Evolutionary conservation across 2,113 vertebrate species (phyloP), one percentile per base, ranked within the genome.

Genomic region (Synchiropus splendidus): DNA sequence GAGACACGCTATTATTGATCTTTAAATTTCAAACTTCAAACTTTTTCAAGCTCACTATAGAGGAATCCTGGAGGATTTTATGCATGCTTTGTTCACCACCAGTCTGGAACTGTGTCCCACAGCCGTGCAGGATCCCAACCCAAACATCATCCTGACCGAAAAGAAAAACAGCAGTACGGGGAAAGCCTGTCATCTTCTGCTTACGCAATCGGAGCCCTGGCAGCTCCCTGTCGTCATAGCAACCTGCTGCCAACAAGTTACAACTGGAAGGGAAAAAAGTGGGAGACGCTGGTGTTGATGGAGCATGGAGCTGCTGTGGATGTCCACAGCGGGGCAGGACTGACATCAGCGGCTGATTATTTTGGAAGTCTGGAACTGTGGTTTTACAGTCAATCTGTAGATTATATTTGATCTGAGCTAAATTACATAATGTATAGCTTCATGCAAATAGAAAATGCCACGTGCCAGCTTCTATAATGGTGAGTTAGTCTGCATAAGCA

Each of bases 191-290:
- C 64, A 57, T 54, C 54, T 6, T 54, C 42, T n/a, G 16, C 18
- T 75, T 77, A 74, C 49, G 63, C 58, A 68, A 80, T 31, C 31
- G 10, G 39, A 45, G 45, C 17, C 53, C 51, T 45, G 54, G 53
- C 32, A 56, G 46, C 35, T 15, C 1, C 4, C 13, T 34, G 42
- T 65, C 68, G 62, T 39, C 60, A 71, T 63, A 40, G 67, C 51
- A 67, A 75, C 68, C 10, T 1, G 32, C 30, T 31, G 41, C 50
- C 62, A 77, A 61, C 46, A 65, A 39, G 27, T 59, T 42, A 39
- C 51, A 48, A 58, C 36, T 13, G 14, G 16, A 42, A 34, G 48
- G 13, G 21, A 31, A 21, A 59, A 33, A 57, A 58, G 31, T 36
- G 40, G 59, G 64, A 41, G 56, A 56, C 48, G 54, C 53, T 31